Percentiles rank a stretch among this genome's conserved stretches.
These are phyloP conservation scores for Mirza zaza DNA, from an alignment of 2,113 vertebrate genomes.

Conservation along the genomic window DNA sequence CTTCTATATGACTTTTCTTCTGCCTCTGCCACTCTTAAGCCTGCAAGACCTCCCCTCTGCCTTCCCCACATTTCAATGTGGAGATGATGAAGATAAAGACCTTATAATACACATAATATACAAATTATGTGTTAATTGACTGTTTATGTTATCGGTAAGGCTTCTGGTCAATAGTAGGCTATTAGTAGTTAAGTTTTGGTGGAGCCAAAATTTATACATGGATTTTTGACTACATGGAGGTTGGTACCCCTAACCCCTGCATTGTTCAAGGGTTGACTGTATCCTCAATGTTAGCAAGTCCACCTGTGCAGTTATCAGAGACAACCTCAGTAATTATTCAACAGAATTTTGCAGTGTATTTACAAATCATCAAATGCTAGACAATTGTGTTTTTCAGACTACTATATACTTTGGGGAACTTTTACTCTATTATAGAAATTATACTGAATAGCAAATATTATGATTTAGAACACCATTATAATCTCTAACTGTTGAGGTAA, in stretches of 20 bases:
- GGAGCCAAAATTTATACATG: background rate
- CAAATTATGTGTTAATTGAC: background rate
- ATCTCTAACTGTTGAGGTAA: background rate
- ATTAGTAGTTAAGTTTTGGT: background rate
- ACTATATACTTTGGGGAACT: background rate
- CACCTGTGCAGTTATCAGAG: background rate
- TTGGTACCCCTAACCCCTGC: background rate
- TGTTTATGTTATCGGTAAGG: background rate
- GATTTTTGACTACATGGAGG: background rate
- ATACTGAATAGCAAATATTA: background rate
- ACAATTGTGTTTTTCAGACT: background rate
- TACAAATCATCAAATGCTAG: background rate
- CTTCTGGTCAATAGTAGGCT: background rate
- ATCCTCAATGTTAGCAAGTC: background rate
- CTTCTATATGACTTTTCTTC: background rate
- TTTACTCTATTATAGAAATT: background rate
- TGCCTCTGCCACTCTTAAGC: background rate
- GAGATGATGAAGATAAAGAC: background rate
- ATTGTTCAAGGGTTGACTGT: background rate
- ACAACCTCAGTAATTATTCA: background rate
- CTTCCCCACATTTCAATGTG: background rate
- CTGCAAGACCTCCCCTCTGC: background rate
- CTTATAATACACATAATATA: background rate
- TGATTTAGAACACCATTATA: background rate
- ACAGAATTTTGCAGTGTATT: background rate